A percentile compares a stretch with the other conserved stretches of the same genome.
Conservation (phyloP, 2,797 vertebrate genomes). For the Cryptoblepharus egeriae region DNA sequence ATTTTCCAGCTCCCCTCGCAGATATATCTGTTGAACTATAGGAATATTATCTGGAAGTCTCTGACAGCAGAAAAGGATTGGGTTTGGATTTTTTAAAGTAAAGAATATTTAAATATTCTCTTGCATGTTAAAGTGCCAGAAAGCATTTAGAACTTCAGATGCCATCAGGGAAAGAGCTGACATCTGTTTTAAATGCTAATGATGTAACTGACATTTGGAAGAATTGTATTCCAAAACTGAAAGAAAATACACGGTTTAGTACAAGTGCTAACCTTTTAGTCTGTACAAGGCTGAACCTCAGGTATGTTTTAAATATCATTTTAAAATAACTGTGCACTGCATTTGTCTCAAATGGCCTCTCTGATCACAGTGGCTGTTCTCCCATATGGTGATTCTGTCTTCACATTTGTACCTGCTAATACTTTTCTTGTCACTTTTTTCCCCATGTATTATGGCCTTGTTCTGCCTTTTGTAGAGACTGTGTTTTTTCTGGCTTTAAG, state of each 20-base stretch:
- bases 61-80: not conserved
- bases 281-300: slow-evolving; percentile 26
- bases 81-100: not conserved
- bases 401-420: slow-evolving; percentile 45
- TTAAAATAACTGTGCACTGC: slow-evolving; percentile 51
- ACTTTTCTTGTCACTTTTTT: slow-evolving; percentile 45
- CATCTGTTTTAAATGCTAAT: slow-evolving; percentile 58
- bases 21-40: slow-evolving; percentile 4
- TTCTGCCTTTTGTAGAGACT: not conserved
- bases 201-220: slow-evolving; percentile 43
- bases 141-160: slow-evolving; percentile 37
- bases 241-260: slow-evolving; percentile 32
- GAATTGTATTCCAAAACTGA: slow-evolving; percentile 58
- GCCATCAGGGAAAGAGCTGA: slow-evolving; percentile 33
- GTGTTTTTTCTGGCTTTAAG: not conserved
- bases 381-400: not conserved
- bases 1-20: not conserved
- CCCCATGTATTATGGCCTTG: slow-evolving; percentile 10
- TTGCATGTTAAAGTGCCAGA: slow-evolving; percentile 34
- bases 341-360: slow-evolving; percentile 60
- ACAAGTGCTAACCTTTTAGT: slow-evolving; percentile 41
- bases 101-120: not conserved
- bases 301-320: slow-evolving; percentile 60
- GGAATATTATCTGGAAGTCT: slow-evolving; percentile 19
- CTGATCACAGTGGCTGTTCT: slow-evolving; percentile 43